Conservation (phyloP, 2,888 invertebrate genomes). For the Lacanobia oleracea region DNA sequence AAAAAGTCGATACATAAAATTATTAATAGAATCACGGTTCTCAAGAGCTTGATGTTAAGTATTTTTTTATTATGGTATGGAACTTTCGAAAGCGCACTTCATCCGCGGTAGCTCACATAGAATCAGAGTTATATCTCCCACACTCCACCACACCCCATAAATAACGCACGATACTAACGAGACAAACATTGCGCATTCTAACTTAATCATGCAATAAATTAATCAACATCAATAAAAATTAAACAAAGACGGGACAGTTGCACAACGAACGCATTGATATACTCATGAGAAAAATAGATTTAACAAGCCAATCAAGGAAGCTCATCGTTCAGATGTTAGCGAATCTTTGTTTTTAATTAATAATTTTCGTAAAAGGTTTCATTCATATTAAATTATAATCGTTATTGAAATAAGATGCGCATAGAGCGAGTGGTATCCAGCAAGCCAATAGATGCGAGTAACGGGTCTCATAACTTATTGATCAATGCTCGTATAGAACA, state of each 20-base stretch:
- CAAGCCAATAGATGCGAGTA: not conserved
- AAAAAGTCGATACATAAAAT: slow-evolving; percentile 17
- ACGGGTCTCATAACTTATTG: slow-evolving; percentile 23
- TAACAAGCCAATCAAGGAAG: not conserved
- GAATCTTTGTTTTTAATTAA: slow-evolving; percentile 2
- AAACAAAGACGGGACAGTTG: slow-evolving; percentile 69
- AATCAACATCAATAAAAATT: slow-evolving; percentile 81
- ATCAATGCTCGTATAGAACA: slow-evolving; percentile 50
- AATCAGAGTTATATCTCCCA: slow-evolving; percentile 61
- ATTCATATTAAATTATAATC: not conserved
- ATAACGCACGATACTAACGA: slow-evolving; percentile 67
- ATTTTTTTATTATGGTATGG: slow-evolving; percentile 8
- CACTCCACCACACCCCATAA: slow-evolving; percentile 71
- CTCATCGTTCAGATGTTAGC: not conserved
- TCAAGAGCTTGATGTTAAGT: slow-evolving; percentile 3
- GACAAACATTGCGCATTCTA: slow-evolving; percentile 67
- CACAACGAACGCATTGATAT: slow-evolving; percentile 51
- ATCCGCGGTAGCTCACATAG: slow-evolving; percentile 31
- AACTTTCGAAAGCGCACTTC: slow-evolving; percentile 47
- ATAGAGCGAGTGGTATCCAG: slow-evolving; percentile 2
- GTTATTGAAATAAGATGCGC: not conserved
- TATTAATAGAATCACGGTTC: slow-evolving; percentile 1
- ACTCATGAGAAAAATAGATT: slow-evolving; percentile 4
- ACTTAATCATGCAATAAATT: slow-evolving; percentile 84
- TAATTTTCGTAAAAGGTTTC: slow-evolving; percentile 22